A percentile compares a stretch with the other conserved stretches of the same genome.
Conservation (phyloP, 2,888 invertebrate genomes). For the Chalcosyrphus nemorum region DNA sequence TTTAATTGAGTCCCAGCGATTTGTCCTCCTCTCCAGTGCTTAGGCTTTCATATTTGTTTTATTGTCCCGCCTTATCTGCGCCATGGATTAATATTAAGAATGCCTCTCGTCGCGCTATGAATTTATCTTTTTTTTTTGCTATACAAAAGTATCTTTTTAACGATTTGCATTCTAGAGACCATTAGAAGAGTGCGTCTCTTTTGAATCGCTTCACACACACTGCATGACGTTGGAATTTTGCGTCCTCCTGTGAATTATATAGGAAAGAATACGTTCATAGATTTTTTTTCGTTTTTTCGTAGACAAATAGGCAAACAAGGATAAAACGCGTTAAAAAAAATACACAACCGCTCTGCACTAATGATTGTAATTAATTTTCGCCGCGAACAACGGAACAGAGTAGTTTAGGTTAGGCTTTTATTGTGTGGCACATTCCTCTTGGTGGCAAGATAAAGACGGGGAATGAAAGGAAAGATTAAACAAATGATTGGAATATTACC, state of each 20-base stretch:
- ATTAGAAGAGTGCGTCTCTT: conserved; percentile 35
- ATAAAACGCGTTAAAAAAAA: not conserved
- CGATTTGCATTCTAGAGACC: conserved; percentile 60
- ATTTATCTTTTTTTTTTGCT: conserved; percentile 40
- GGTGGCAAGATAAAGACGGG: conserved; percentile 50
- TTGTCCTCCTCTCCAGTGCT: conserved; percentile 17
- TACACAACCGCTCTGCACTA: conserved; percentile 10
- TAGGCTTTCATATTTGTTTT: conserved; percentile 22
- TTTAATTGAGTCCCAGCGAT: conserved; percentile 48
- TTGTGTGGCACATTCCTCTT: conserved; percentile 46
- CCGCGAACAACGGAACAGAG: conserved; percentile 30
- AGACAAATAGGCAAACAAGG: conserved; percentile 49
- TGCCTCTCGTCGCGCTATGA: conserved; percentile 36
- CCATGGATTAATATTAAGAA: conserved; percentile 31
- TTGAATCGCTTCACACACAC: conserved; percentile 57
- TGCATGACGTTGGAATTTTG: conserved; percentile 26
- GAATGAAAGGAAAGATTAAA: conserved; percentile 25
- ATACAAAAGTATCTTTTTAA: conserved; percentile 26
- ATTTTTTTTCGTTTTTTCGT: not conserved
- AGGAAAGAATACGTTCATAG: not conserved
- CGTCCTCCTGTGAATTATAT: not conserved
- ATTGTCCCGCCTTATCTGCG: not conserved
- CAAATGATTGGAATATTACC: conserved; percentile 59
- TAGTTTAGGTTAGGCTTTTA: conserved; percentile 40
- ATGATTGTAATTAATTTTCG: conserved; percentile 62